These are phyloP conservation scores for Rhombomys opimus DNA, from an alignment of 2,113 vertebrate genomes.

Conservation along the genomic window DNA sequence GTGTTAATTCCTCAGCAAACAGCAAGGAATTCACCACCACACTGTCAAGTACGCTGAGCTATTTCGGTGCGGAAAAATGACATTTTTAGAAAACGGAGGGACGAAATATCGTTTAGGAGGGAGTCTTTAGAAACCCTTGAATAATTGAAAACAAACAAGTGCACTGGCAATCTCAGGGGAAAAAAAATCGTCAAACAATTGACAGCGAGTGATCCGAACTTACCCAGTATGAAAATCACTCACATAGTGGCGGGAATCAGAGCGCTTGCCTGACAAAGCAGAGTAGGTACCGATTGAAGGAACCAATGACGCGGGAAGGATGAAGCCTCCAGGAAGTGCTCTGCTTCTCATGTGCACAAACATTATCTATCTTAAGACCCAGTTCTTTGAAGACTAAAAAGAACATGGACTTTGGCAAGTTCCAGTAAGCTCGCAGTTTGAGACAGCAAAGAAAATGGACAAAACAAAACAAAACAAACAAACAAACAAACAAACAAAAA, in stretches of 20 bases:
- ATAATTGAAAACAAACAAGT: constrained; percentile 30
- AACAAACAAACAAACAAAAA: too few relatives aligned
- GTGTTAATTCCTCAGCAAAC: constrained; percentile 68
- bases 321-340: not conserved
- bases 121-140: not conserved
- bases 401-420: constrained; percentile 8
- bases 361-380: not conserved
- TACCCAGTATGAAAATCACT: not conserved
- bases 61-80: constrained; percentile 42
- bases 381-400: constrained; percentile 43
- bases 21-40: constrained; percentile 65
- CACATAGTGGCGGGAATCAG: not conserved
- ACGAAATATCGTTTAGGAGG: not conserved
- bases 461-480: too few relatives aligned
- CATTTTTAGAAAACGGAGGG: constrained; percentile 28
- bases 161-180: not conserved
- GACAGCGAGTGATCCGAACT: not conserved
- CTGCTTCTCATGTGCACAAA: not conserved
- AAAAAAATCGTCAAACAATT: not conserved
- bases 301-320: not conserved
- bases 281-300: constrained; percentile 26
- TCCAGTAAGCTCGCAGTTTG: not conserved
- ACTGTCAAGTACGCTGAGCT: constrained; percentile 51
- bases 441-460: constrained; percentile 33
- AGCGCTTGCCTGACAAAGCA: not conserved